Evolutionary conservation across 2,113 vertebrate species (phyloP).

Genomic region (Chaenocephalus aceratus): DNA sequence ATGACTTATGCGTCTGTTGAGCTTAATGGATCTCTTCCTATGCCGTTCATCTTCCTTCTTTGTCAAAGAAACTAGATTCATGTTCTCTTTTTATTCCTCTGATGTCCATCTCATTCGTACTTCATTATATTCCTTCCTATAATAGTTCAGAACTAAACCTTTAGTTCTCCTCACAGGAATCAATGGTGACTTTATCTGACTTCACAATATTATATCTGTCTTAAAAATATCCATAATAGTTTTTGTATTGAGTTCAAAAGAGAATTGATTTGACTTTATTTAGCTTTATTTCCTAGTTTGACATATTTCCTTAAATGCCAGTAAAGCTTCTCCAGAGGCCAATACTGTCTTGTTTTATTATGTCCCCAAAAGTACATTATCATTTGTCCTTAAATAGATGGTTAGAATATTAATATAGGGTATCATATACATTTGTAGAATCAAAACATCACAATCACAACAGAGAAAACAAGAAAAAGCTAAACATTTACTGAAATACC

Average conservation of each 20-base stretch:
- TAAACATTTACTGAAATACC: no score
- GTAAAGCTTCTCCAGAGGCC: background rate
- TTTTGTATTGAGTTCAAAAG: background rate
- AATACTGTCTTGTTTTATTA: background rate
- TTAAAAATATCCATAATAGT: background rate
- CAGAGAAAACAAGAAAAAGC: no score
- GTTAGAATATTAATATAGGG: background rate
- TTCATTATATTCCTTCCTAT: background rate
- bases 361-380: background rate
- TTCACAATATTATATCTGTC: background rate
- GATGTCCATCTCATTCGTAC: background rate
- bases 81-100: background rate
- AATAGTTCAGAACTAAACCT: background rate
- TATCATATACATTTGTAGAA: background rate
- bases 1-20: no score
- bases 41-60: no score
- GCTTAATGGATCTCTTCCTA: no score
- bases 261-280: background rate
- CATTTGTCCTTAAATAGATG: background rate
- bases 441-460: no score
- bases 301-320: background rate
- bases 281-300: background rate
- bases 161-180: background rate
- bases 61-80: background rate
- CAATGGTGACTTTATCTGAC: background rate